A percentile compares a stretch with the other conserved stretches of the same genome.
Conservation (phyloP, 1,140 invertebrate genomes). For the Mylabris phalerata region DNA sequence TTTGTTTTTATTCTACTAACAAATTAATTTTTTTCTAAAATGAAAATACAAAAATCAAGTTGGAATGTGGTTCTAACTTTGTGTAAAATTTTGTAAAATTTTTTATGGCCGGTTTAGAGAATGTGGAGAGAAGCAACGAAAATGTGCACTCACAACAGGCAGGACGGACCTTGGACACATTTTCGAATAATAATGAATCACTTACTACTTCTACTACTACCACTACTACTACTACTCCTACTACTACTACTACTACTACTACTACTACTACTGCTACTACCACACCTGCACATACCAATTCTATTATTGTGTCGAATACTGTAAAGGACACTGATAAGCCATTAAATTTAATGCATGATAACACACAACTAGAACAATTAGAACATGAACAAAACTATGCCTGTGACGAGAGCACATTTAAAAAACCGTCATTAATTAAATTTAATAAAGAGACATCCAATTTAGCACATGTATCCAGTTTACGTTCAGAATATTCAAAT, state of each 20-base stretch:
- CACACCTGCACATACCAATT: slow-evolving; percentile 34
- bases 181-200: slow-evolving; percentile 34
- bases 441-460: slow-evolving; percentile 24
- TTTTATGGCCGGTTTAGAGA: slow-evolving; percentile 41
- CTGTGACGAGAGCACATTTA: slow-evolving; percentile 17
- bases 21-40: slow-evolving; percentile 29
- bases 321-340: slow-evolving; percentile 22
- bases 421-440: slow-evolving; percentile 19
- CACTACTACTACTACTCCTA: too few relatives aligned
- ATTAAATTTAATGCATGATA: slow-evolving; percentile 17
- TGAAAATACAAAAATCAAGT: too few relatives aligned
- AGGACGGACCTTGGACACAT: slow-evolving; percentile 41
- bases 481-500: slow-evolving; percentile 26
- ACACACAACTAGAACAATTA: slow-evolving; percentile 5
- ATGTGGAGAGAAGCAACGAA: slow-evolving; percentile 37
- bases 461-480: slow-evolving; percentile 24
- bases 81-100: slow-evolving; percentile 35
- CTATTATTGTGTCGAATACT: slow-evolving; percentile 34
- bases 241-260: not conserved
- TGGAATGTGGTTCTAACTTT: slow-evolving; percentile 21
- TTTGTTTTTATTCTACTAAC: slow-evolving; percentile 28
- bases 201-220: slow-evolving; percentile 10
- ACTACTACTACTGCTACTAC: too few relatives aligned
- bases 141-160: slow-evolving; percentile 39
- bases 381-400: slow-evolving; percentile 9